phyloP scores from a whole-genome alignment of 1,140 invertebrate species.

The Drosophila oshimai region DNA sequence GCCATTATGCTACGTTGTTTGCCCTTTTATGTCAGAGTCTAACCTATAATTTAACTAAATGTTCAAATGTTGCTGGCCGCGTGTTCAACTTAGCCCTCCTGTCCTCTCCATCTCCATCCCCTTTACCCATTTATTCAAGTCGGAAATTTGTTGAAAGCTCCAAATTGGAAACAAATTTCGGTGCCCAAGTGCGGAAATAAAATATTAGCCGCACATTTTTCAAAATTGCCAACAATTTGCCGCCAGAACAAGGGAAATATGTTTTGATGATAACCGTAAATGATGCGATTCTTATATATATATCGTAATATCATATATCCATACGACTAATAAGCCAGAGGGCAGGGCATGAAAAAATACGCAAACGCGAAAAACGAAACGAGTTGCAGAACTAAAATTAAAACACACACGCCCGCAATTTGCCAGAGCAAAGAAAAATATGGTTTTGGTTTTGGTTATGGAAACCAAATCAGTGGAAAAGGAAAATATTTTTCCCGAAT shows the following conservation, averaged over 20 bases:
- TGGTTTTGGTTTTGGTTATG: too few species aligned
- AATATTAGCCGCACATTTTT: conserved; percentile 70
- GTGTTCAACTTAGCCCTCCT: conserved; percentile 16
- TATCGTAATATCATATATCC: conserved; percentile 3
- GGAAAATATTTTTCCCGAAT: conserved; percentile 30
- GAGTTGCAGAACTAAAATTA: conserved; percentile 36
- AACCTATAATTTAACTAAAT: conserved; percentile 82
- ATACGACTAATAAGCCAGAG: conserved; percentile 9
- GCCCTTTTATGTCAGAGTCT: conserved; percentile 77
- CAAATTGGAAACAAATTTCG: conserved; percentile 73
- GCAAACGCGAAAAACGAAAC: neutral
- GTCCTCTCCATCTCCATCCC: neutral
- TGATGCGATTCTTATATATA: conserved; percentile 39
- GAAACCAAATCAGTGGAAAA: conserved; percentile 30
- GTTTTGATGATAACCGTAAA: conserved; percentile 3
- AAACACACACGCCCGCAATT: conserved; percentile 23
- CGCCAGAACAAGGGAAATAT: neutral
- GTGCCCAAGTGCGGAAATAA: conserved; percentile 72
- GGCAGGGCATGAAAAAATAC: neutral
- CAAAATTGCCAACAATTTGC: conserved; percentile 57
- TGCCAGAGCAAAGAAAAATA: neutral
- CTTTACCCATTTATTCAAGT: neutral
- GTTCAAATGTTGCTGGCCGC: conserved; percentile 69
- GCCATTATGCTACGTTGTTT: conserved; percentile 79
- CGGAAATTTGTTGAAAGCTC: conserved; percentile 68